These are phyloP conservation scores for Gambusia affinis DNA, from an alignment of 2,113 vertebrate species.

Conservation along the genomic window DNA sequence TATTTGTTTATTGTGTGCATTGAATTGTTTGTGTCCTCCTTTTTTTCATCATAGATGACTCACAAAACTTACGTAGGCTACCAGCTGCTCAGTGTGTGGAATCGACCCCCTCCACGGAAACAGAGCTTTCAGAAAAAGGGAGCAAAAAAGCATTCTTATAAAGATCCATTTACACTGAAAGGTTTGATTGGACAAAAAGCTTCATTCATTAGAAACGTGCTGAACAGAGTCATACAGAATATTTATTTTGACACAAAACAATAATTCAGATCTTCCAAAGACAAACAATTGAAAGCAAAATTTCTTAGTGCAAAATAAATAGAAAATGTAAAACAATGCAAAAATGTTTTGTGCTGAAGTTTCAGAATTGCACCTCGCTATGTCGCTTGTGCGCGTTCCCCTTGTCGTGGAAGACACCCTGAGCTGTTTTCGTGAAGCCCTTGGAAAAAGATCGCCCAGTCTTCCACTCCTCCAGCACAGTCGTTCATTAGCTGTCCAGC, in stretches of 20 bases:
- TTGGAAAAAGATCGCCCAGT: constrained; percentile 80
- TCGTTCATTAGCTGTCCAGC: constrained; percentile 83
- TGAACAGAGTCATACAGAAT: neutral
- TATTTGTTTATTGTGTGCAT: neutral
- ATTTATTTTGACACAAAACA: neutral
- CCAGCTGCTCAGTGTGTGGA: constrained; percentile 71
- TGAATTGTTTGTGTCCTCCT: neutral
- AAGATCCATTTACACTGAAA: constrained; percentile 32
- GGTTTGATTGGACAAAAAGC: constrained; percentile 39
- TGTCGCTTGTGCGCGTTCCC: constrained; percentile 84
- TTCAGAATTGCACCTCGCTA: constrained; percentile 73
- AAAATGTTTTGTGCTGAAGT: constrained; percentile 41
- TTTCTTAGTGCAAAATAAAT: neutral
- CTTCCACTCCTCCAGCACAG: constrained; percentile 86
- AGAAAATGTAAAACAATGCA: neutral
- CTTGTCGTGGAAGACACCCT: constrained; percentile 88
- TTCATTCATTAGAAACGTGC: neutral
- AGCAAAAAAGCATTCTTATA: neutral
- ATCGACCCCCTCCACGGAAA: neutral
- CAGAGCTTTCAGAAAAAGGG: neutral
- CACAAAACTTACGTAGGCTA: constrained; percentile 84
- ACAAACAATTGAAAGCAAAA: neutral
- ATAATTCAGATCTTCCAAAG: neutral
- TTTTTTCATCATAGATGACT: constrained; percentile 78
- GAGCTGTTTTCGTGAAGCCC: constrained; percentile 83